These are phyloP conservation scores for Sisyra nigra DNA, from an alignment of 2,888 invertebrate species.

Conservation along the genomic window DNA sequence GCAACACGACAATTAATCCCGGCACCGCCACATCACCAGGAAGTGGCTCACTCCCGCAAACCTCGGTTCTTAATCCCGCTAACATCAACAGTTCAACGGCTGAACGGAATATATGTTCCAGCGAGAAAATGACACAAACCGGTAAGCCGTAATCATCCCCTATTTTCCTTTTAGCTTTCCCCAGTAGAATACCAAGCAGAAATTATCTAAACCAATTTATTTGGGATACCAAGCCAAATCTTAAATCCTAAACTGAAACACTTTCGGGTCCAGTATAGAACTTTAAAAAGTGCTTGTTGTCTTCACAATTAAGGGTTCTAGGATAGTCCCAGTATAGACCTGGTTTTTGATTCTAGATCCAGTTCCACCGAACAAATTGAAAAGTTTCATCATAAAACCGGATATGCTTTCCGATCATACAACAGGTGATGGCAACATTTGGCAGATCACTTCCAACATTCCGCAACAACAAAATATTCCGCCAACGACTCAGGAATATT, in stretches of 20 bases:
- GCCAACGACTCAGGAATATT: constrained; percentile 31
- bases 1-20: constrained; percentile 20
- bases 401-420: constrained; percentile 8
- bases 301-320: no score
- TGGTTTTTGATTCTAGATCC: no score
- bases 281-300: no score
- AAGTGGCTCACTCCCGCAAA: constrained; percentile 15
- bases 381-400: constrained; percentile 4
- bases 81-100: constrained; percentile 22
- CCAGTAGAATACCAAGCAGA: no score
- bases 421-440: constrained; percentile 49
- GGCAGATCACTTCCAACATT: constrained; percentile 32
- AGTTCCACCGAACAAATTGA: constrained; percentile 1
- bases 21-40: constrained; percentile 22
- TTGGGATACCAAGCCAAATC: no score
- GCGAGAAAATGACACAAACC: constrained; percentile 82
- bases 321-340: no score
- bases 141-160: constrained; percentile 25
- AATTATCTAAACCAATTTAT: no score
- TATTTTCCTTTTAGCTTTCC: no score
- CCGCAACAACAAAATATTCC: constrained; percentile 22
- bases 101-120: constrained; percentile 54
- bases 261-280: no score
- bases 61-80: constrained; percentile 13
- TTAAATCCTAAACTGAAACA: no score